Evolutionary conservation across 2,888 invertebrate genomes (phyloP).

Genomic region (Diabrotica balteata): DNA sequence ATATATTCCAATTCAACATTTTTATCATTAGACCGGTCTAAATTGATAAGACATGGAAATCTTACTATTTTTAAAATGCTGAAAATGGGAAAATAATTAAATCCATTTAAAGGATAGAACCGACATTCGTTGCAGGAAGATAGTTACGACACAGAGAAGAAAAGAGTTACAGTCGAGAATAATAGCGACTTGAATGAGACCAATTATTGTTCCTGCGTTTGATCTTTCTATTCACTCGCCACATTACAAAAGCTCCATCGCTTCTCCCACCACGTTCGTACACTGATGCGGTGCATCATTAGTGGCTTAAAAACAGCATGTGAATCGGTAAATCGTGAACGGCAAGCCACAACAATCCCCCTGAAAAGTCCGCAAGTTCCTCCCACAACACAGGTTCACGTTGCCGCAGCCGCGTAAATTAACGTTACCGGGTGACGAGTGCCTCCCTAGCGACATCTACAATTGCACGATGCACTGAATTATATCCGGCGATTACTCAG

Average conservation of each 20-base stretch:
- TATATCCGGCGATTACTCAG: constrained; percentile 47
- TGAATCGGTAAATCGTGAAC: constrained; percentile 45
- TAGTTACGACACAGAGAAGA: too few relatives aligned
- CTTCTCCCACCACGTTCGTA: constrained; percentile 2
- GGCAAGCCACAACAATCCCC: constrained; percentile 40
- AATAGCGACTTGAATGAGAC: too few relatives aligned
- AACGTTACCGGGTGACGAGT: constrained; percentile 53
- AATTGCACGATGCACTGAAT: constrained; percentile 51
- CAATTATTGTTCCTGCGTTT: constrained; percentile 4
- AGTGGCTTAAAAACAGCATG: constrained; percentile 33
- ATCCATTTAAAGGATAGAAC: too few relatives aligned
- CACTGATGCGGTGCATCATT: constrained; percentile 21
- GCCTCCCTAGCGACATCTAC: constrained; percentile 53
- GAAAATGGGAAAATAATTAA: too few relatives aligned
- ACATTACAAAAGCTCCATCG: constrained; percentile 8
- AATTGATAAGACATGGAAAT: too few relatives aligned
- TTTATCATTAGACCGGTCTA: too few relatives aligned
- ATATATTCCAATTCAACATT: too few relatives aligned
- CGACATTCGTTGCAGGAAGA: too few relatives aligned
- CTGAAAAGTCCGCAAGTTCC: constrained; percentile 40
- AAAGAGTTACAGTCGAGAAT: too few relatives aligned
- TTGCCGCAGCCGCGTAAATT: constrained; percentile 50
- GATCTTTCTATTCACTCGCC: constrained; percentile 14
- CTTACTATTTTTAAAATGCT: too few relatives aligned
- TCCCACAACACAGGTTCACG: constrained; percentile 49